These are phyloP conservation scores for Papilio polyxenes DNA, from an alignment of 1,140 invertebrate genomes.

Conservation along the genomic window DNA sequence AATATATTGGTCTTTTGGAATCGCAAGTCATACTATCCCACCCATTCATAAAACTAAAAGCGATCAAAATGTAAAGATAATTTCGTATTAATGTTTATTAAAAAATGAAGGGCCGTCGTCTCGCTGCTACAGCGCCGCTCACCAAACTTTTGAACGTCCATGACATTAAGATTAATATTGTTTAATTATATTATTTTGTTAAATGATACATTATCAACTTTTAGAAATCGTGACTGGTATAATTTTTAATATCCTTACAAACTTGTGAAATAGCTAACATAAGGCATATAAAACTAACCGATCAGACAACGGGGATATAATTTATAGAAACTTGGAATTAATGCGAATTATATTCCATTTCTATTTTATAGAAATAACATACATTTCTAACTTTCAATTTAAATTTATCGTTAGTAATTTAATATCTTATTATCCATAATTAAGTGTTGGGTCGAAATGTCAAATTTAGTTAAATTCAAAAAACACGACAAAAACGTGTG, in stretches of 20 bases:
- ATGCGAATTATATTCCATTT: too few species aligned
- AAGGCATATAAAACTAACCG: background rate
- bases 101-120: slow-evolving; percentile 28
- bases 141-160: slow-evolving; percentile 9
- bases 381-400: background rate
- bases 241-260: background rate
- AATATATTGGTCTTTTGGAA: background rate
- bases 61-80: background rate
- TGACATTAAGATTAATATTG: slow-evolving; percentile 19
- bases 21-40: slow-evolving; percentile 24
- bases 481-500: background rate
- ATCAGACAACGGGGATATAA: background rate
- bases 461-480: background rate
- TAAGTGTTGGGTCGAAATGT: background rate
- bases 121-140: background rate
- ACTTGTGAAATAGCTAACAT: background rate
- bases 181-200: slow-evolving; percentile 17
- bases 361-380: background rate
- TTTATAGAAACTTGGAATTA: background rate
- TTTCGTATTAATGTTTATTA: background rate
- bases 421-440: background rate
- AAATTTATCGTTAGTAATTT: background rate
- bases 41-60: slow-evolving; percentile 24
- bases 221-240: background rate
- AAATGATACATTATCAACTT: background rate